Evolutionary conservation across 1,140 invertebrate genomes (phyloP), one percentile per base, ranked within the genome.

Genomic region (Ectropis grisescens): DNA sequence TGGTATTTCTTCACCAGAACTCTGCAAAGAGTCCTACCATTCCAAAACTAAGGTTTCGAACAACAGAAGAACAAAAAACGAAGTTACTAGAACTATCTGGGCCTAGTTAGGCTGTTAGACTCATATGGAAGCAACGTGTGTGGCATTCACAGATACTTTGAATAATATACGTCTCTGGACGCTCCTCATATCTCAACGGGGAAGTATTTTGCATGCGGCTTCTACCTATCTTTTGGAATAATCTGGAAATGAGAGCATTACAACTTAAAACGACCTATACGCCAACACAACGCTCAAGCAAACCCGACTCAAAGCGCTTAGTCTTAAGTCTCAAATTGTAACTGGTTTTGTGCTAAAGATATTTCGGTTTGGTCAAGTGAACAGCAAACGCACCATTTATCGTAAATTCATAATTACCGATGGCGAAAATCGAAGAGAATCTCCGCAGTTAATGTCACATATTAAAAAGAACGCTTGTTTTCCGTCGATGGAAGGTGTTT

Each of bases 61-160:
- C n/a, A n/a, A n/a, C n/a, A n/a, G n/a, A n/a, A n/a, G n/a, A n/a
- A n/a, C n/a, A n/a, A n/a, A n/a, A n/a, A n/a, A n/a, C n/a, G n/a
- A n/a, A n/a, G n/a, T n/a, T n/a, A n/a, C n/a, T n/a, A n/a, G n/a
- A n/a, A n/a, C n/a, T n/a, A n/a, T n/a, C n/a, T n/a, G n/a, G n/a
- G n/a, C n/a, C n/a, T n/a, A n/a, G n/a, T n/a, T n/a, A n/a, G n/a
- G n/a, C n/a, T n/a, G n/a, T n/a, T n/a, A n/a, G n/a, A n/a, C n/a
- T n/a, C n/a, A n/a, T n/a, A n/a, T n/a, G n/a, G n/a, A n/a, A 62
- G 58, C 71, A 29, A 72, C 67, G 71, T 79, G 74, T 79, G 74
- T 79, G 74, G 71, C 58, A 53, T 58, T 46, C 52, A 41, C 48
- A 41, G 56, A 65, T 71, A 60, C 56, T 54, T 60, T 64, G 59